Conservation (phyloP, 2,797 vertebrate genomes). For the Loris lydekkerianus region DNA sequence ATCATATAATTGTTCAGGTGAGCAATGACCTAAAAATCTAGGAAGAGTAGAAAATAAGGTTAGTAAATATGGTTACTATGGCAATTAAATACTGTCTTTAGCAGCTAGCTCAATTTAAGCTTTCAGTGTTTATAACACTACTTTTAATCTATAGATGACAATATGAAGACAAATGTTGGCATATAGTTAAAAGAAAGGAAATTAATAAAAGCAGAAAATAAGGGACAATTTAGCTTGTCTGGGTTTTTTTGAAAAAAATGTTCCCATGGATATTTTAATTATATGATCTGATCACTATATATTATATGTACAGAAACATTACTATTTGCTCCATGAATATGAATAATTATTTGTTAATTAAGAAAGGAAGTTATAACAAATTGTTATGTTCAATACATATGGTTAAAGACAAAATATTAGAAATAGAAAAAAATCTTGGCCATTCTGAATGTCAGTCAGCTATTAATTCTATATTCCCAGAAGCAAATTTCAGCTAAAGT, state of each 20-base stretch:
- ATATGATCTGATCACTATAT: background rate
- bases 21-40: background rate
- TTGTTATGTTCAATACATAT: background rate
- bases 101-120: background rate
- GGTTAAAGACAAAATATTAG: conserved; percentile 7
- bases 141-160: background rate
- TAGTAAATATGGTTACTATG: background rate
- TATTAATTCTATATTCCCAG: background rate
- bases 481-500: background rate
- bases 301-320: background rate
- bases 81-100: conserved; percentile 7
- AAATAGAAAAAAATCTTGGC: background rate
- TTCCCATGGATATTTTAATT: background rate
- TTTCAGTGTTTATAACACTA: background rate
- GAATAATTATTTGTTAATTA: background rate
- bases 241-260: background rate
- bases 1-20: background rate
- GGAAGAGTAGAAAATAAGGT: background rate
- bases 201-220: background rate
- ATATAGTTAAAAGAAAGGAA: background rate
- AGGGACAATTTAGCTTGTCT: background rate
- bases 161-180: conserved; percentile 17
- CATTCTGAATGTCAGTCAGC: background rate
- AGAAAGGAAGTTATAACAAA: background rate
- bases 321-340: background rate